Percentiles rank a stretch among this genome's conserved stretches.
These are phyloP conservation scores for Mythimna albipuncta DNA, from an alignment of 2,888 invertebrate genomes.

Conservation along the genomic window DNA sequence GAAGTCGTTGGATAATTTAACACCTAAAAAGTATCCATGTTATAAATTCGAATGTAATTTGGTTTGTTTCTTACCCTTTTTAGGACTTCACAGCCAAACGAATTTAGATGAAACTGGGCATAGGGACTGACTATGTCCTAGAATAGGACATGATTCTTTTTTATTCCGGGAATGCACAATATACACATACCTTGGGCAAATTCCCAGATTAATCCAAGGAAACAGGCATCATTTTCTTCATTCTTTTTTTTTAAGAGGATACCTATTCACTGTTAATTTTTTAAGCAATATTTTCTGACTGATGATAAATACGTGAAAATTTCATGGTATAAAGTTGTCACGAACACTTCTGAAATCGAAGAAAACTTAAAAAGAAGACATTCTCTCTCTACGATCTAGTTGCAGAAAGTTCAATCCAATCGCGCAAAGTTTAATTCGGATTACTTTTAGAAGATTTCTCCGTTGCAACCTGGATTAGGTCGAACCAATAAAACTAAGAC, in stretches of 20 bases:
- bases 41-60: no score
- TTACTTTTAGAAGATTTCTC: constrained; percentile 44
- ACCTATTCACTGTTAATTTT: no score
- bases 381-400: constrained; percentile 1
- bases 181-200: no score
- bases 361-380: constrained; percentile 3
- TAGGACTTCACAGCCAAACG: no score
- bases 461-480: constrained; percentile 27
- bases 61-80: no score
- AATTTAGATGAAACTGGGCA: no score
- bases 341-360: background rate
- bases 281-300: background rate
- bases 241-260: no score
- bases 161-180: no score
- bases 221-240: no score
- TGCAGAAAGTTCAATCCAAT: constrained; percentile 44
- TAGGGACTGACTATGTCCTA: no score
- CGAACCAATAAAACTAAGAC: constrained; percentile 24
- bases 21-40: background rate
- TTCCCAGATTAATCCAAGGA: no score
- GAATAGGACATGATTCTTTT: no score
- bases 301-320: background rate
- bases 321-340: background rate
- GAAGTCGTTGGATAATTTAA: background rate
- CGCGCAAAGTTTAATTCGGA: constrained; percentile 40